These are phyloP conservation scores for Mesoclemmys tuberculata DNA, from an alignment of 2,113 vertebrate genomes.

Conservation along the genomic window DNA sequence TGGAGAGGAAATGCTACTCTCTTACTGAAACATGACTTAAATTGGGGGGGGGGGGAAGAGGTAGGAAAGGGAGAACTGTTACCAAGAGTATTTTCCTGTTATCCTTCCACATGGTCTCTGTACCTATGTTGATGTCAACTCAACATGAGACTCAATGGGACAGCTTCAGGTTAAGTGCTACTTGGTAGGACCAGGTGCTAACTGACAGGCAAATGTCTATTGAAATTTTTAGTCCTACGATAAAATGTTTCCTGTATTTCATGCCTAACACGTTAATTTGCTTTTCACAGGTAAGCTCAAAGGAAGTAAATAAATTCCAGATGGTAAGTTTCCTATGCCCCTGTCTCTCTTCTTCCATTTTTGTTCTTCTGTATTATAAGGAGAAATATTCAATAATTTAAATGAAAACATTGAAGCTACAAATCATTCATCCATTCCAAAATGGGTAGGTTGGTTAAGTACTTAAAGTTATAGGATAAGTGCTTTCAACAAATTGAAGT, in stretches of 20 bases:
- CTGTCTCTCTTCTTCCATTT: background rate
- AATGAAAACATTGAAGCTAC: background rate
- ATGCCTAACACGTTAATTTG: constrained; percentile 18
- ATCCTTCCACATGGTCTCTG: background rate
- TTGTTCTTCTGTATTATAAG: background rate
- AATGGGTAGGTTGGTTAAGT: background rate
- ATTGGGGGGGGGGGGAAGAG: background rate
- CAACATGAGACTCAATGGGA: rapidly evolving
- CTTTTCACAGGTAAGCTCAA: constrained; percentile 90
- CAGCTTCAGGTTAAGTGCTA: background rate
- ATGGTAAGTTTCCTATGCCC: constrained; percentile 87
- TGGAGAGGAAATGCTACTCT: background rate
- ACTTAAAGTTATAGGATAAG: background rate
- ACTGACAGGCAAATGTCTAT: background rate
- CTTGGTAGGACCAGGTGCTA: background rate
- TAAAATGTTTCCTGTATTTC: background rate
- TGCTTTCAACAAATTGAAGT: too few species aligned
- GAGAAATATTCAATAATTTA: background rate
- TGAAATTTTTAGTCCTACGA: background rate
- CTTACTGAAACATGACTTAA: background rate
- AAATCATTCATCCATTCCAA: background rate
- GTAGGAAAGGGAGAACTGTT: background rate
- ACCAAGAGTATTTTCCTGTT: background rate
- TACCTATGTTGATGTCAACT: background rate
- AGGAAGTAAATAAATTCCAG: constrained; percentile 99